phyloP scores from a whole-genome alignment of 2,797 vertebrate genomes.

The Acrossocheilus wenchowensis region DNA sequence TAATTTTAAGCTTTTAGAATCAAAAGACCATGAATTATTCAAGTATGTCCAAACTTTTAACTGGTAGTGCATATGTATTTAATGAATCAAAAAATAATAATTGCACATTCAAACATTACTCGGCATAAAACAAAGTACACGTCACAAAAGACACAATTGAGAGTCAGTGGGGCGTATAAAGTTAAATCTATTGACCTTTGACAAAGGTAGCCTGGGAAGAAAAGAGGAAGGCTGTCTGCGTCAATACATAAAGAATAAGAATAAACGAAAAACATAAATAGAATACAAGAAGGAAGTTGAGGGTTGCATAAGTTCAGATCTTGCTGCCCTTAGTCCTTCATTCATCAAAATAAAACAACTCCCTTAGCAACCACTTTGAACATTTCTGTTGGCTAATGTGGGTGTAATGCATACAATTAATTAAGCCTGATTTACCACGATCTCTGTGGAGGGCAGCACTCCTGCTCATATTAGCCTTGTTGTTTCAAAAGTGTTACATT shows the following conservation, averaged over 20 bases:
- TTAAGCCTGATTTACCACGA: slow-evolving; percentile 48
- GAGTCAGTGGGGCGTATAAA: neutral
- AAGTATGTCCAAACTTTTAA: neutral
- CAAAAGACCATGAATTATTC: neutral
- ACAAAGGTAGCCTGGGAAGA: slow-evolving; percentile 16
- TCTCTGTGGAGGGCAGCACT: slow-evolving; percentile 2
- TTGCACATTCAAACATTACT: slow-evolving; percentile 1
- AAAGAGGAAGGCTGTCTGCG: neutral
- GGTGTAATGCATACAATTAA: slow-evolving; percentile 56
- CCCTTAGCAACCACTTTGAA: slow-evolving; percentile 28
- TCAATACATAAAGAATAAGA: slow-evolving; percentile 6
- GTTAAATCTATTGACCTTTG: slow-evolving; percentile 35
- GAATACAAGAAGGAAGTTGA: slow-evolving; percentile 23
- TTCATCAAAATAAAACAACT: slow-evolving; percentile 61
- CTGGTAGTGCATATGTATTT: neutral
- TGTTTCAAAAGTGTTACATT: slow-evolving; percentile 33
- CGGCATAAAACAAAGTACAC: slow-evolving; percentile 3
- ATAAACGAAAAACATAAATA: neutral
- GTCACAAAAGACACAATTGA: slow-evolving; percentile 20
- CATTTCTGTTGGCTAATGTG: slow-evolving; percentile 53
- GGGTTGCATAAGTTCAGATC: slow-evolving; percentile 1
- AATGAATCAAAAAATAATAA: neutral
- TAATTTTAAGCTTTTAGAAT: neutral
- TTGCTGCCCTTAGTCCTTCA: slow-evolving; percentile 17
- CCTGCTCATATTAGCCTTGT: slow-evolving; percentile 30